These are phyloP conservation scores for Hucho hucho DNA, from an alignment of 2,113 vertebrate species.

Conservation along the genomic window DNA sequence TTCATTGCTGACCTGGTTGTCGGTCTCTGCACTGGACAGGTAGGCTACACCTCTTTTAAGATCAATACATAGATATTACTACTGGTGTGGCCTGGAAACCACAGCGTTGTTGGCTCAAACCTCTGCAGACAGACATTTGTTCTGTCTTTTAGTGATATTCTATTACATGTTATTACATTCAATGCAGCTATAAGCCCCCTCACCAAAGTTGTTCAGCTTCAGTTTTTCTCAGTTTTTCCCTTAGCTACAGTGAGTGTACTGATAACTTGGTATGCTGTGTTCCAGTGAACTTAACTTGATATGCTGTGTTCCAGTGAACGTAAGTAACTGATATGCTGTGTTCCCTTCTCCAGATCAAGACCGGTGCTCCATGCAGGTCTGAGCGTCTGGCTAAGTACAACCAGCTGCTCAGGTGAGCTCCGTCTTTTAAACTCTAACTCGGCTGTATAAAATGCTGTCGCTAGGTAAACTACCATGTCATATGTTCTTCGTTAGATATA, in stretches of 20 bases:
- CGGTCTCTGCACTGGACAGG: slow-evolving; percentile 92
- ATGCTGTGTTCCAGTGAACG: neutral
- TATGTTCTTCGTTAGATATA: too few relatives aligned
- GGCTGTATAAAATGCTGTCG: neutral
- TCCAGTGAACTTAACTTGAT: neutral
- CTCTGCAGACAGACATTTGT: too few relatives aligned
- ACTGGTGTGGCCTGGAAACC: neutral
- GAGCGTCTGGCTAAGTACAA: slow-evolving; percentile 98
- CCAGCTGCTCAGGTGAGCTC: slow-evolving; percentile 88
- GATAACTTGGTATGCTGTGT: neutral
- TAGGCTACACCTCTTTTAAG: slow-evolving; percentile 37
- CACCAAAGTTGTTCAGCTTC: too few relatives aligned
- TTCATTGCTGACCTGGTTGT: slow-evolving; percentile 94
- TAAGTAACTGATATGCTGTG: neutral
- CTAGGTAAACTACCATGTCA: neutral
- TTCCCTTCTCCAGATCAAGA: slow-evolving; percentile 86
- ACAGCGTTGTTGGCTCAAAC: too few relatives aligned
- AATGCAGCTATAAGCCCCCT: too few relatives aligned
- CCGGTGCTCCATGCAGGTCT: slow-evolving; percentile 93
- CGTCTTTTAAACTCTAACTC: neutral
- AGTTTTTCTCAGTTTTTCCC: too few relatives aligned
- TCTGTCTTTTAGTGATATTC: too few relatives aligned
- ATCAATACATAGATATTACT: neutral
- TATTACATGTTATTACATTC: too few relatives aligned
- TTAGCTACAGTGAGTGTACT: too few relatives aligned